A percentile compares a stretch with the other conserved stretches of the same genome.
Conservation (phyloP, 2,888 invertebrate species). For the Lasius platythorax region DNA sequence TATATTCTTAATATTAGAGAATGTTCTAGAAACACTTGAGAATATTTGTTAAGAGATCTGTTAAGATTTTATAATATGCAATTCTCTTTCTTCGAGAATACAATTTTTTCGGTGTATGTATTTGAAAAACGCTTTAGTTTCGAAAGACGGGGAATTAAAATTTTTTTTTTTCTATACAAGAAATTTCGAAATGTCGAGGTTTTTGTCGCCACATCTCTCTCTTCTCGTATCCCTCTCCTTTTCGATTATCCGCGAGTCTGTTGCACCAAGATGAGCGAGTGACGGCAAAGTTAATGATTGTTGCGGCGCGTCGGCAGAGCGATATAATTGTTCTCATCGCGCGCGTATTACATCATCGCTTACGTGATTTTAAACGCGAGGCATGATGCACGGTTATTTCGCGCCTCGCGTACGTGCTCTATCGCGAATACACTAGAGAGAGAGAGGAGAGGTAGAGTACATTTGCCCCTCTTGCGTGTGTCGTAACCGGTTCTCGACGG, state of each 20-base stretch:
- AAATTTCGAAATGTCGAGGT: background rate
- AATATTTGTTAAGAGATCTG: too few relatives aligned
- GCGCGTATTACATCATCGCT: slow-evolving; percentile 60
- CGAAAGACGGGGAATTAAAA: too few relatives aligned
- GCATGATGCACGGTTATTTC: slow-evolving; percentile 41
- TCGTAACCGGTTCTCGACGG: background rate
- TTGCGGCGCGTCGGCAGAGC: slow-evolving; percentile 6
- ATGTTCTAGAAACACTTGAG: too few relatives aligned
- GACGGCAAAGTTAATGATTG: slow-evolving; percentile 12
- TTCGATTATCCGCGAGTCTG: background rate
- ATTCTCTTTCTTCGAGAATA: too few relatives aligned
- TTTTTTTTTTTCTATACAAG: background rate
- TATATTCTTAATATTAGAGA: too few relatives aligned
- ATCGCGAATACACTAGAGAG: slow-evolving; percentile 21
- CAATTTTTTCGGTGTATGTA: too few relatives aligned
- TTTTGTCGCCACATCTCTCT: background rate
- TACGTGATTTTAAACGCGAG: slow-evolving; percentile 45
- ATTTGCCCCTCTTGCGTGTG: background rate
- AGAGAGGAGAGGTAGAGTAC: slow-evolving; percentile 18
- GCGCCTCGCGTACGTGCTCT: slow-evolving; percentile 28
- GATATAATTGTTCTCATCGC: slow-evolving; percentile 59
- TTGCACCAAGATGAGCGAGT: slow-evolving; percentile 14
- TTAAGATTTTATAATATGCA: too few relatives aligned
- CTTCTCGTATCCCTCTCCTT: background rate
- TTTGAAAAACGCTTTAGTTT: too few relatives aligned